Evolutionary conservation across 2,797 vertebrate genomes (phyloP).

Genomic region (Astyanax mexicanus): DNA sequence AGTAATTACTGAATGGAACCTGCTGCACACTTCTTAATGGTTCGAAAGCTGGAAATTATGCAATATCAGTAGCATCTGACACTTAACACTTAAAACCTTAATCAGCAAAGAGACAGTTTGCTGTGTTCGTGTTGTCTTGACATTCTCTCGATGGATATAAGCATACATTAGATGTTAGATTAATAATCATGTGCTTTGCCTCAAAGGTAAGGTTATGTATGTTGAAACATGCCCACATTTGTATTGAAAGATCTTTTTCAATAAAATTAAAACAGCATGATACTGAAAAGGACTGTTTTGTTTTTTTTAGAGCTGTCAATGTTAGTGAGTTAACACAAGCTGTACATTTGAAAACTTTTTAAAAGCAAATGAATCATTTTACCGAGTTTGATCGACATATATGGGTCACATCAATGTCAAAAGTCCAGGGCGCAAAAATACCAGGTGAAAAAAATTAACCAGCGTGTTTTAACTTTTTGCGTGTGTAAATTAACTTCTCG

Average conservation of each 20-base stretch:
- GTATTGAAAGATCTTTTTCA: slow-evolving; percentile 6
- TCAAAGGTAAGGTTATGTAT: slow-evolving; percentile 33
- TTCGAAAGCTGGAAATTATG: slow-evolving; percentile 19
- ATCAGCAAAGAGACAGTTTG: neutral
- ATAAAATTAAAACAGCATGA: slow-evolving; percentile 46
- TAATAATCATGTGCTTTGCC: slow-evolving; percentile 8
- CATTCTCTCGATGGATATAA: slow-evolving; percentile 17
- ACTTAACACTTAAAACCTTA: slow-evolving; percentile 3
- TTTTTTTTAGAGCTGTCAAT: no score
- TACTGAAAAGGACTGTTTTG: neutral
- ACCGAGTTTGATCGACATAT: no score
- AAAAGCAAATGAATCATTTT: no score
- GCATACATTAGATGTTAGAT: slow-evolving; percentile 20
- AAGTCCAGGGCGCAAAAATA: no score
- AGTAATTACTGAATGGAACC: neutral
- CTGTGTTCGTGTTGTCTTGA: slow-evolving; percentile 18
- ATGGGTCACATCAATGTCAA: no score
- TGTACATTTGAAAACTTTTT: no score
- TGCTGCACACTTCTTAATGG: slow-evolving; percentile 7
- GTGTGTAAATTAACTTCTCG: no score
- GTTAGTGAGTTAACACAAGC: no score
- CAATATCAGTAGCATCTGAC: slow-evolving; percentile 31
- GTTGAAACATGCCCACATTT: slow-evolving; percentile 41
- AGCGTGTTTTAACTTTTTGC: no score
- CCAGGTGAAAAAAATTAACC: no score